Percentiles rank a stretch among this genome's conserved stretches.
These are phyloP conservation scores for Clivina fossor DNA, from an alignment of 2,888 invertebrate genomes.

Conservation along the genomic window DNA sequence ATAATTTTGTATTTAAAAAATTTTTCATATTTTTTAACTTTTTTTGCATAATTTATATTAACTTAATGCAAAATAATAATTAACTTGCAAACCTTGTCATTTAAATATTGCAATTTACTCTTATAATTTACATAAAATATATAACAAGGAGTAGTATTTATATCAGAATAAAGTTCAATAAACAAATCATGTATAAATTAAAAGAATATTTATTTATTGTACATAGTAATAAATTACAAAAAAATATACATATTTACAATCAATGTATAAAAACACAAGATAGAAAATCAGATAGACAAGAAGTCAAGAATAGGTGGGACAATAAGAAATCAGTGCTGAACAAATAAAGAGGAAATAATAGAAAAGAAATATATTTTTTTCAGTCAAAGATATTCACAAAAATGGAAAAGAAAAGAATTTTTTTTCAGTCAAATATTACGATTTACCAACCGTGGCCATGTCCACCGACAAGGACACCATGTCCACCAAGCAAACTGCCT, in stretches of 20 bases:
- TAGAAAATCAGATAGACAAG: too few species aligned
- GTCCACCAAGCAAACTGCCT: conserved; percentile 6
- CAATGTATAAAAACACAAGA: conserved; percentile 19
- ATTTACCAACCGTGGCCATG: conserved; percentile 31
- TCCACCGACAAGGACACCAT: conserved; percentile 10
- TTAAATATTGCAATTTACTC: not conserved
- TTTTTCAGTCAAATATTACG: not conserved
- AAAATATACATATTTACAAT: conserved; percentile 28
- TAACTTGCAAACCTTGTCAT: not conserved
- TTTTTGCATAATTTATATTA: not conserved
- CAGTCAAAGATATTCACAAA: not conserved
- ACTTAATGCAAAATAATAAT: not conserved
- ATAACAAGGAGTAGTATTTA: not conserved
- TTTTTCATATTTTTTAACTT: not conserved
- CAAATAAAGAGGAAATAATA: conserved; percentile 3
- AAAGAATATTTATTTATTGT: conserved; percentile 26
- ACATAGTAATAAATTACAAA: conserved; percentile 23
- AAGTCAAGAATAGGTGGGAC: conserved; percentile 1
- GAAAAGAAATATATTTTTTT: too few species aligned
- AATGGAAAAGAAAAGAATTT: not conserved
- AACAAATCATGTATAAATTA: too few species aligned
- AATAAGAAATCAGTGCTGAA: not conserved
- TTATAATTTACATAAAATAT: conserved; percentile 10
- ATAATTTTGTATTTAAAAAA: not conserved
- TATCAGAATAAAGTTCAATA: not conserved